A percentile compares a stretch with the other conserved stretches of the same genome.
Conservation (phyloP, 2,888 invertebrate species). For the Encarsia formosa region DNA sequence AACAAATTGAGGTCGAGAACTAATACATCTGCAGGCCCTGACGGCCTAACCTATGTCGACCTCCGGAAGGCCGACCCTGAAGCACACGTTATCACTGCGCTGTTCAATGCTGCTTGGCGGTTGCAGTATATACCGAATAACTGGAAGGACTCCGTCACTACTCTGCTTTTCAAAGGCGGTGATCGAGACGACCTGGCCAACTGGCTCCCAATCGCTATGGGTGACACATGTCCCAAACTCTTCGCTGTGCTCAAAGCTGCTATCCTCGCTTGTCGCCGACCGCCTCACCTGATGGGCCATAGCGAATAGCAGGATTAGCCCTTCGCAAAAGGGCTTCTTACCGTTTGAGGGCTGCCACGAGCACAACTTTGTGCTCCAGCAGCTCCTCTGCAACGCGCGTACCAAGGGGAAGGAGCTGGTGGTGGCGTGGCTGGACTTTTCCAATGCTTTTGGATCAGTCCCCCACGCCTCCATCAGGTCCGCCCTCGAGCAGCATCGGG, state of each 20-base stretch:
- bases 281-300: too few relatives aligned
- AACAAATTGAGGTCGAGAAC: not conserved
- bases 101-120: constrained; percentile 20
- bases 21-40: constrained; percentile 14
- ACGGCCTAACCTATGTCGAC: constrained; percentile 25
- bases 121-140: constrained; percentile 10
- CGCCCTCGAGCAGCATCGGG: constrained; percentile 20
- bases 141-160: constrained; percentile 26
- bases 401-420: constrained; percentile 23
- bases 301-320: too few relatives aligned
- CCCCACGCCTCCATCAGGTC: constrained; percentile 37
- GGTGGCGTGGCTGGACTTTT: constrained; percentile 43
- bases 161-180: constrained; percentile 27
- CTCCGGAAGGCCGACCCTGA: constrained; percentile 27
- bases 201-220: constrained; percentile 40
- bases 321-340: too few relatives aligned
- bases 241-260: constrained; percentile 10
- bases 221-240: constrained; percentile 24
- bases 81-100: constrained; percentile 14
- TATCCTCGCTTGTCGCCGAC: too few relatives aligned
- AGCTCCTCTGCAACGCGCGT: too few relatives aligned
- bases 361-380: too few relatives aligned
- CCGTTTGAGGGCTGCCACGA: too few relatives aligned
- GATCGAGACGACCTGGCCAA: constrained; percentile 26
- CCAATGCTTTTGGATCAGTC: constrained; percentile 46